These are phyloP conservation scores for Nephotettix cincticeps DNA, from an alignment of 1,140 invertebrate genomes.

Conservation along the genomic window DNA sequence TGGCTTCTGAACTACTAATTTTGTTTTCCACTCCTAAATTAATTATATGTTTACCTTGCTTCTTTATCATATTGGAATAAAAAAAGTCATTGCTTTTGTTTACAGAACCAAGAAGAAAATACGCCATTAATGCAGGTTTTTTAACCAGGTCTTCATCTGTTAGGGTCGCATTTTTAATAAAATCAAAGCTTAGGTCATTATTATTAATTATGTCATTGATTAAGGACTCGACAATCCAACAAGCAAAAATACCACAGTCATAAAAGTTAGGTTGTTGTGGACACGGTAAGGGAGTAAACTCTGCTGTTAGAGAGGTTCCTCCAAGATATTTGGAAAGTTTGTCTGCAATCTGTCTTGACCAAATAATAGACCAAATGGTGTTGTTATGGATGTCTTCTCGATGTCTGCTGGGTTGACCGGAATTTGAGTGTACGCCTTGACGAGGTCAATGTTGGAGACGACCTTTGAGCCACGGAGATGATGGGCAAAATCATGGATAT, in stretches of 20 bases:
- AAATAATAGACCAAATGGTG: no score
- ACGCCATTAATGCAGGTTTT: background rate
- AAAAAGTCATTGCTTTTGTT: background rate
- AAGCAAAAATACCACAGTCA: constrained; percentile 1
- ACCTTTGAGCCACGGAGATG: no score
- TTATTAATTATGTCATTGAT: background rate
- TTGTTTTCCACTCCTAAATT: background rate
- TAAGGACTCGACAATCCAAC: background rate
- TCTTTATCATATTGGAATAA: background rate
- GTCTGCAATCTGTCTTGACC: no score
- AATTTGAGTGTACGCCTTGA: no score
- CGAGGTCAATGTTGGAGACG: no score
- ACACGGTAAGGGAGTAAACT: background rate
- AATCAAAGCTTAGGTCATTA: background rate
- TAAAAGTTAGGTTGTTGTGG: background rate
- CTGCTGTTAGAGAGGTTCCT: background rate
- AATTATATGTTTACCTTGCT: background rate
- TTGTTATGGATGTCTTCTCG: no score
- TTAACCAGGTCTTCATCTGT: background rate
- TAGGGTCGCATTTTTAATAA: background rate
- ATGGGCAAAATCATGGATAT: no score
- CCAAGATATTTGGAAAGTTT: background rate
- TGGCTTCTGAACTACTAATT: background rate
- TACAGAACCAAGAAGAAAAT: background rate
- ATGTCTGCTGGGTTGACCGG: no score